Base-by-base conservation (phyloP, 1,140 invertebrate species). In the Ptiloglossa arizonensis region DNA sequence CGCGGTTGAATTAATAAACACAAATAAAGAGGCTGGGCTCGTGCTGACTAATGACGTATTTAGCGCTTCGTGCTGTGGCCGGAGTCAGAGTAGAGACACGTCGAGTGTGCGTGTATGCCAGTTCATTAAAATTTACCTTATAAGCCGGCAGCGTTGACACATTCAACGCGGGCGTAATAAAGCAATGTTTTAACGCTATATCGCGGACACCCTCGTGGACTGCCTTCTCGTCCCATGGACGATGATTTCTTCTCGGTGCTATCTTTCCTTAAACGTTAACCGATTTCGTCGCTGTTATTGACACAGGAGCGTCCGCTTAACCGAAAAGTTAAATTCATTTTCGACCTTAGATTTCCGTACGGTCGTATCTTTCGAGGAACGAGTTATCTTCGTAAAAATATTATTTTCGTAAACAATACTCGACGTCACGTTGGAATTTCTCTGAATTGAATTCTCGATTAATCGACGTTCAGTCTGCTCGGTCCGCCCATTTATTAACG, bases 121-220 rank as follows among this genome's bases (percentile, higher is more conserved):
- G 85, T 91, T 92, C 91, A 90, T 92, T 92, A 92, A 92, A 91
- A 91, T 92, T 92, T 90, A 87, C 88, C 86, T 91, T 91, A 89
- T 89, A 88, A 89, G 85, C 86, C 84, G 79, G 80, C 69, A 86
- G 83, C 87, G 85, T 91, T 89, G 87, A 88, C 77, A 86, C 85
- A 89, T 90, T 91, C 90, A 91, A 72, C 79, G 80, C 59, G 74
- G 78, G 80, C 81, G 89, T 89, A 90, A 91, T 91, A 88, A 90
- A 90, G 87, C 85, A 68, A 80, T 79, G 82, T 86, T 89, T 89
- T 89, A 89, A 90, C 88, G 78, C 85, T 75, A 54, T 83, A 88
- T 89, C 80, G 81, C 69, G 66, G 82, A 76, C 79, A 82, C 76
- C 54, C 80, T 82, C 75, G 24, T 72, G 77, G 71, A 75, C 69